These are phyloP conservation scores for Pristionchus exspectatus DNA, from an alignment of 2,888 invertebrate genomes.

Conservation along the genomic window DNA sequence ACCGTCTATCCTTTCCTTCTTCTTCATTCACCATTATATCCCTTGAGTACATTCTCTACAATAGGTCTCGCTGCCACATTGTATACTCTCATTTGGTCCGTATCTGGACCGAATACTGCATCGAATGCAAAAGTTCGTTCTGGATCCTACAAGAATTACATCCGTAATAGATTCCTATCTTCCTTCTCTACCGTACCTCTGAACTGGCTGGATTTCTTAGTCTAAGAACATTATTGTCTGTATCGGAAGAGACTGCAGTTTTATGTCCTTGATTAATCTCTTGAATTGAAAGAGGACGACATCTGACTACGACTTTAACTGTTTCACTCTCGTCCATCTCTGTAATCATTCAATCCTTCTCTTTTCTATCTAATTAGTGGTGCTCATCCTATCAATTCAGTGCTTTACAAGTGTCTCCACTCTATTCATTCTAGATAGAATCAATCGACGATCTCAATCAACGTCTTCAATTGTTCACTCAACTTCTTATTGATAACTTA, in stretches of 20 bases:
- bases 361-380: background rate
- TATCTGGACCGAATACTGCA: slow-evolving; percentile 90
- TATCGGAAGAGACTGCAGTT: slow-evolving; percentile 23
- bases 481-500: background rate
- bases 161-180: background rate
- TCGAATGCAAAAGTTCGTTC: slow-evolving; percentile 95
- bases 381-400: background rate
- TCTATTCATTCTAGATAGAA: slow-evolving; percentile 11
- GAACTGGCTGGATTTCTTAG: slow-evolving; percentile 21
- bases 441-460: slow-evolving; percentile 29
- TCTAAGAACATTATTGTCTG: slow-evolving; percentile 10
- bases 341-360: background rate
- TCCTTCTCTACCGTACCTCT: slow-evolving; percentile 34
- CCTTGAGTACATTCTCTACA: slow-evolving; percentile 94
- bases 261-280: slow-evolving; percentile 87
- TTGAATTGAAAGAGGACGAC: slow-evolving; percentile 92
- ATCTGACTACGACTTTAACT: slow-evolving; percentile 95
- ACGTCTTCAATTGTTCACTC: slow-evolving; percentile 1
- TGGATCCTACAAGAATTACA: slow-evolving; percentile 79
- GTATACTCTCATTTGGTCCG: slow-evolving; percentile 91
- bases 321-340: slow-evolving; percentile 84
- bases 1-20: background rate
- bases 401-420: background rate
- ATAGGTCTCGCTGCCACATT: slow-evolving; percentile 96
- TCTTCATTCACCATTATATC: slow-evolving; percentile 90